Evolutionary conservation across 92 coral and sea anemone species (phyloP).

Genomic region (Diadumene lineata): DNA sequence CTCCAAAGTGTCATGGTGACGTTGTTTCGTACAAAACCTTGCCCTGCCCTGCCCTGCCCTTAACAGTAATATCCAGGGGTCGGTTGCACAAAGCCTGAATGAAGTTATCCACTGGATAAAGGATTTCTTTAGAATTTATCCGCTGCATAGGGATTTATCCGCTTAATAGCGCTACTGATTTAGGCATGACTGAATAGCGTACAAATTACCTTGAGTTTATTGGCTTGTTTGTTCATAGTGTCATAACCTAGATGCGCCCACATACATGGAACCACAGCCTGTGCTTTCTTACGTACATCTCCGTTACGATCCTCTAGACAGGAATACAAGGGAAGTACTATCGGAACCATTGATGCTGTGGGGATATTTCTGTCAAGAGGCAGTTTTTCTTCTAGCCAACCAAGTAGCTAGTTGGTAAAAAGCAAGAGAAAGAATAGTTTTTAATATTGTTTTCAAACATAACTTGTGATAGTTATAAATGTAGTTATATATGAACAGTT

Average conservation of each 20-base stretch:
- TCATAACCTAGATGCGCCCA: constrained; percentile 96
- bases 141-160: too few species aligned
- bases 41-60: too few species aligned
- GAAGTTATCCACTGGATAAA: too few species aligned
- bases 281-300: constrained; percentile 95
- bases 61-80: too few species aligned
- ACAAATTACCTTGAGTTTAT: constrained; percentile 80
- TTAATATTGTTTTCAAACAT: not conserved
- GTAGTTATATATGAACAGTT: not conserved
- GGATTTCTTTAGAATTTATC: too few species aligned
- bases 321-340: constrained; percentile 76
- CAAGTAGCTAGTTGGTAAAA: constrained; percentile 61
- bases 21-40: too few species aligned
- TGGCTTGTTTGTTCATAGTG: constrained; percentile 86
- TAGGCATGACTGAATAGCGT: not conserved
- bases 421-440: not conserved
- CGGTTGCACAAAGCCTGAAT: too few species aligned
- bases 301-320: constrained; percentile 97
- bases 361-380: constrained; percentile 77
- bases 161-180: too few species aligned
- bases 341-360: constrained; percentile 47
- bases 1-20: too few species aligned
- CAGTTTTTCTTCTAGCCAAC: constrained; percentile 95
- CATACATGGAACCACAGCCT: constrained; percentile 83
- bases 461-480: not conserved